phyloP scores from a whole-genome alignment of 2,888 invertebrate species.

The Drosophila mulleri region DNA sequence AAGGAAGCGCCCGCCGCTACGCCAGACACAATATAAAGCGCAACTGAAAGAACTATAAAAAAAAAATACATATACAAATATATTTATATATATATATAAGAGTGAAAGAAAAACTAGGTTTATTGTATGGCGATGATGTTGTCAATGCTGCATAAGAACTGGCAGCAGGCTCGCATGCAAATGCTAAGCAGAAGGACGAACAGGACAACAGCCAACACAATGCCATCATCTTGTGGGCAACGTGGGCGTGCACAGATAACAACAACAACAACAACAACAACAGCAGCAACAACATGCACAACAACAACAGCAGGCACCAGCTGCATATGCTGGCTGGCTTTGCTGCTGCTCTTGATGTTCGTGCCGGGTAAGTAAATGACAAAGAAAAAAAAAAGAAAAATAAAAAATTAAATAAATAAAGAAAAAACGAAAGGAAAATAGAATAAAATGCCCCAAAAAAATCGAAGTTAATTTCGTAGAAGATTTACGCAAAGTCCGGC shows the following conservation, averaged over 20 bases:
- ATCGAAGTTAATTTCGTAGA: conserved; percentile 61
- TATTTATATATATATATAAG: conserved; percentile 2
- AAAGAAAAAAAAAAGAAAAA: conserved; percentile 5
- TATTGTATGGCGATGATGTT: conserved; percentile 40
- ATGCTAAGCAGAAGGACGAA: conserved; percentile 27
- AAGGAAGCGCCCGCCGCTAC: conserved; percentile 47
- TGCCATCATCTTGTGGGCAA: conserved; percentile 27
- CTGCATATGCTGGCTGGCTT: conserved; percentile 60
- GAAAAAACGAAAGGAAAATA: conserved; percentile 7
- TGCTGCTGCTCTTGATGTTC: conserved; percentile 60
- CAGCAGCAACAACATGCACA: neutral
- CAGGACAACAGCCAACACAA: conserved; percentile 29
- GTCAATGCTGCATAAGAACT: conserved; percentile 48
- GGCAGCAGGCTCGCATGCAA: conserved; percentile 35
- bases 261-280: neutral
- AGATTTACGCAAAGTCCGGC: conserved; percentile 53
- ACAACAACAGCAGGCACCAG: conserved; percentile 16
- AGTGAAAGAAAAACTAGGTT: conserved; percentile 35
- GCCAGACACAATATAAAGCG: conserved; percentile 25
- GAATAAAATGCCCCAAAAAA: conserved; percentile 5
- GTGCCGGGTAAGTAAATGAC: conserved; percentile 71
- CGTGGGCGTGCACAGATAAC: conserved; percentile 38
- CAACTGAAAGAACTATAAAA: conserved; percentile 33
- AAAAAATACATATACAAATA: neutral
- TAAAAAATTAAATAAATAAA: too few species aligned